Base-by-base conservation (phyloP, 2,888 invertebrate genomes). In the Tetramorium bicarinatum region DNA sequence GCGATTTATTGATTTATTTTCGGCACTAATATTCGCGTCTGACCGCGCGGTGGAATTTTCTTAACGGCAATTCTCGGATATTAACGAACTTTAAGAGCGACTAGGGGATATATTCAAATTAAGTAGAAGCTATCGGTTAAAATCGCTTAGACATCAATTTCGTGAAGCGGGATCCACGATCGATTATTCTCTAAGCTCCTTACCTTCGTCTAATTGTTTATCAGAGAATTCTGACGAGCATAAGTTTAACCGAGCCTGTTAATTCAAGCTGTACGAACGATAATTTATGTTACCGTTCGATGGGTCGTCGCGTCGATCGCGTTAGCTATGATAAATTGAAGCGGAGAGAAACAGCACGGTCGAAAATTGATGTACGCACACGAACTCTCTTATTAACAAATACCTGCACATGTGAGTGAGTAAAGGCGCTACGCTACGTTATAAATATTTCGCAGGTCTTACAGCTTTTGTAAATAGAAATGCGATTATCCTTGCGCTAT, bases 391-490 rank as follows among this genome's bases (percentile, higher is more conserved):
- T 61, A 18, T 72, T 61, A 18, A 72, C 71, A 38, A 71, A 47
- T 72, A 18, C 44, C 44, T 44, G 56, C 56, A 49, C 47, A 61
- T 72, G n/a, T 34, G 29, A 34, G 72, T 41, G 72, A 77, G 61
- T 80, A 72, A 80, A 49, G 79, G 59, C 9, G 59, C 56, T 80
- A 77, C 61, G 61, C 74, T 75, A 64, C 59, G 59, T 47, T 72
- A 72, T 47, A 72, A 80, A 71, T 80, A 72, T 61, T 49, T 59
- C 21, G 59, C 79, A 66, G 38, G 34, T 67, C 47, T 79, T 47
- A 79, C 56, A 79, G 71, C 77, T 21, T 21, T 69, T 15, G 69
- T 69, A 79, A 71, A 79, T 71, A 79, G 79, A 79, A 79, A 79
- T 18, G 79, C 71, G 72, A 80, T 80, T 80, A 80, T 80, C 47